These are phyloP conservation scores for Pristionchus fissidentatus DNA, from an alignment of 2,888 invertebrate species.

Conservation along the genomic window DNA sequence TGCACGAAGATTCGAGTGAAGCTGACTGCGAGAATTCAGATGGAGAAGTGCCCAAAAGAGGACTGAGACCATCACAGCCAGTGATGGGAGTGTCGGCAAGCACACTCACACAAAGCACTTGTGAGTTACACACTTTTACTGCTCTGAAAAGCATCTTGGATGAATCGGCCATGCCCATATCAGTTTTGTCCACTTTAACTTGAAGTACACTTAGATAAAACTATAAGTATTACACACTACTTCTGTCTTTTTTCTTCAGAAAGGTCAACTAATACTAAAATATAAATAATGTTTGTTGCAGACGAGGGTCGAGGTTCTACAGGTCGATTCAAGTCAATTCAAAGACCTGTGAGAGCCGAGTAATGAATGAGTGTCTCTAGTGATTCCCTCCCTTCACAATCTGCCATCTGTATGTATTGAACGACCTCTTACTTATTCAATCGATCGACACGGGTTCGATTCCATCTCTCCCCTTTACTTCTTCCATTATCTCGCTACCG, in stretches of 20 bases:
- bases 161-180: neutral
- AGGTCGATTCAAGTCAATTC: constrained; percentile 48
- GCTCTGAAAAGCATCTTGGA: too few species aligned
- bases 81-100: constrained; percentile 62
- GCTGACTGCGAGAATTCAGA: constrained; percentile 63
- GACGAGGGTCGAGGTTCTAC: constrained; percentile 44
- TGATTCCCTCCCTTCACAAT: neutral
- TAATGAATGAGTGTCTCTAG: neutral
- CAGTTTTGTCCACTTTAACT: neutral
- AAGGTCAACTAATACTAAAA: too few species aligned
- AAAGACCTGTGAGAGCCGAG: constrained; percentile 16
- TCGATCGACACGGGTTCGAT: constrained; percentile 41
- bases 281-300: neutral
- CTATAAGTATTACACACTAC: too few species aligned
- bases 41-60: constrained; percentile 53
- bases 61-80: constrained; percentile 56
- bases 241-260: neutral
- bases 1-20: constrained; percentile 54
- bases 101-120: constrained; percentile 40
- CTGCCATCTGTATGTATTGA: constrained; percentile 41
- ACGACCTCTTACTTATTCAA: constrained; percentile 13
- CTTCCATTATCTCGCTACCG: neutral
- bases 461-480: constrained; percentile 13
- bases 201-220: too few species aligned
- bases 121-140: constrained; percentile 4